Conservation (phyloP, 2,797 vertebrate species). For the Centroberyx gerrardi region DNA sequence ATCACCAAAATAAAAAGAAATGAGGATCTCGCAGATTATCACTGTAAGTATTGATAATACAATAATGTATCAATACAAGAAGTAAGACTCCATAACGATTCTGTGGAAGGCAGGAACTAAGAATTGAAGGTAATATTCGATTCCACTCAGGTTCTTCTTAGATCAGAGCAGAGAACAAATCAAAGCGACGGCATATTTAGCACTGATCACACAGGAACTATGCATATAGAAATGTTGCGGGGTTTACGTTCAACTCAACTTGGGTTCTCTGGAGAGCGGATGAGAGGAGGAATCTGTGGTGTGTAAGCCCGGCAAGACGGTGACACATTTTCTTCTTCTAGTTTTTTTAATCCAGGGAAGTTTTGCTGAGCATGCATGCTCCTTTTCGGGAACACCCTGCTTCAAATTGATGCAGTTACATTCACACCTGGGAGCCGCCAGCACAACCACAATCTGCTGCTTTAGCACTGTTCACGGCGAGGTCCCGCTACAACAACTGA, state of each 20-base stretch:
- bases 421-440: constrained; percentile 10
- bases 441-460: constrained; percentile 29
- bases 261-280: neutral
- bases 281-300: constrained; percentile 3
- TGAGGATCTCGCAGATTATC: too few species aligned
- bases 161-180: too few species aligned
- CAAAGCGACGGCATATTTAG: constrained; percentile 4
- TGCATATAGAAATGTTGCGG: neutral
- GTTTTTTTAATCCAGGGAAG: constrained; percentile 2
- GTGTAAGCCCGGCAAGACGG: neutral
- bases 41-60: too few species aligned
- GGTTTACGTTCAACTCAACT: constrained; percentile 8
- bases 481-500: neutral
- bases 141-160: too few species aligned
- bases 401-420: constrained; percentile 26
- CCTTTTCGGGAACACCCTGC: neutral
- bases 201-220: neutral
- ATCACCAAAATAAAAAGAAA: too few species aligned
- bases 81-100: too few species aligned
- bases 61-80: too few species aligned
- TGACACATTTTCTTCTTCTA: constrained; percentile 19
- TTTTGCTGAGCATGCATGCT: constrained; percentile 10
- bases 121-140: too few species aligned
- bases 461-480: neutral
- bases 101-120: too few species aligned